Conservation (phyloP, 2,797 vertebrate genomes). For the Myotis myotis region DNA sequence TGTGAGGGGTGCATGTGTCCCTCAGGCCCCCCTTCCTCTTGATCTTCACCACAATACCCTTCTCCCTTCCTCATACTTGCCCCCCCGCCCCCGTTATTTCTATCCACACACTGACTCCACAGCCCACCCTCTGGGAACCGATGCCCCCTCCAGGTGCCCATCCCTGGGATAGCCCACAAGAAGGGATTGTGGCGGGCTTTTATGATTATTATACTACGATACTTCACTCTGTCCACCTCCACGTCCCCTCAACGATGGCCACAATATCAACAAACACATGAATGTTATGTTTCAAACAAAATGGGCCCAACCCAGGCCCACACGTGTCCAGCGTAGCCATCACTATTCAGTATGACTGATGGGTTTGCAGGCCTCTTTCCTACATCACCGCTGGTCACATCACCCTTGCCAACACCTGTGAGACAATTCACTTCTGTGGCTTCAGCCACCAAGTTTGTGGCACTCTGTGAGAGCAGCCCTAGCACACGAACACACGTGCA, state of each 20-base stretch:
- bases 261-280: background rate
- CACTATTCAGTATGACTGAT: background rate
- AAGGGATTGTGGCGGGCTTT: background rate
- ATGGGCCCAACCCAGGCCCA: background rate
- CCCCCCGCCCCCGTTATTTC: background rate
- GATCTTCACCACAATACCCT: background rate
- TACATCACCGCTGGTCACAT: too few relatives aligned
- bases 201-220: background rate
- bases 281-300: background rate
- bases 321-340: rapidly evolving
- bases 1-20: rapidly evolving
- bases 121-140: background rate
- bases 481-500: background rate
- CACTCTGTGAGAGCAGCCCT: background rate
- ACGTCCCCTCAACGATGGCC: too few relatives aligned
- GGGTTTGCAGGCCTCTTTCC: background rate
- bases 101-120: background rate
- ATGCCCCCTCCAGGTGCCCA: background rate
- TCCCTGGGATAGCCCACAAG: rapidly evolving
- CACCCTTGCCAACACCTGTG: background rate
- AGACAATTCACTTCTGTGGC: background rate
- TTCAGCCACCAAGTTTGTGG: background rate
- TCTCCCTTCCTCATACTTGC: background rate
- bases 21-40: background rate
- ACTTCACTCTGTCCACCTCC: background rate